Evolutionary conservation across 2,888 invertebrate genomes (phyloP), one percentile per base, ranked within the genome.

Genomic region (Idaea biselata): DNA sequence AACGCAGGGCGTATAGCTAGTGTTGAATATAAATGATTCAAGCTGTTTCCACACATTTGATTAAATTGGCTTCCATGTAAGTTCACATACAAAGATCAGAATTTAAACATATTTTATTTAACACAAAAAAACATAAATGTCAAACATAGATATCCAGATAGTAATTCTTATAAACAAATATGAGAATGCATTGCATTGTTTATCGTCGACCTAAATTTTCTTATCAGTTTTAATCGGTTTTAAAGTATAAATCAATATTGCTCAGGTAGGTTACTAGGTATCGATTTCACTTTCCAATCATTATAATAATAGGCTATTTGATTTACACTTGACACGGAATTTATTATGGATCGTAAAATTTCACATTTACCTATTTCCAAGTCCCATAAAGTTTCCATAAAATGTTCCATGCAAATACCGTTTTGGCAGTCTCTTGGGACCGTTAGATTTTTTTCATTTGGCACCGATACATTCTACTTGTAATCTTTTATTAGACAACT

Each of bases 141-240:
- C 11, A 32, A 1, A 32, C 32, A 8, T 32, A 11, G 32, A 32
- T 32, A 32, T 32, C 32, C 11, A 33, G 33, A 11, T 33, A 33
- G 5, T 1, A 33, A 11, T 44, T 44, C 44, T 44, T 44, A 11
- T 44, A 44, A 44, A 44, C 11, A 44, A 44, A 7, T 14, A 44
- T 32, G 5, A 25, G 25, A 59, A 25, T 54, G n/a, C 16, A 8
- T 6, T 17, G 16, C n/a, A n/a, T n/a, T n/a, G n/a, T n/a, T 18
- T 60, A 63, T 68, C 63, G 68, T 66, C 65, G 67, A 65, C 69
- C 73, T 62, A 69, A 65, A 63, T 73, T 16, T 16, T 60, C 16
- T 32, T 60, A 62, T 64, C 58, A 8, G 8, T 59, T 62, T 44
- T 63, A 65, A 70, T 70, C 60, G 18, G 59, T 57, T 58, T 63